Evolutionary conservation across 2,113 vertebrate genomes (phyloP).

Genomic region (Poeciliopsis turrubarensis): DNA sequence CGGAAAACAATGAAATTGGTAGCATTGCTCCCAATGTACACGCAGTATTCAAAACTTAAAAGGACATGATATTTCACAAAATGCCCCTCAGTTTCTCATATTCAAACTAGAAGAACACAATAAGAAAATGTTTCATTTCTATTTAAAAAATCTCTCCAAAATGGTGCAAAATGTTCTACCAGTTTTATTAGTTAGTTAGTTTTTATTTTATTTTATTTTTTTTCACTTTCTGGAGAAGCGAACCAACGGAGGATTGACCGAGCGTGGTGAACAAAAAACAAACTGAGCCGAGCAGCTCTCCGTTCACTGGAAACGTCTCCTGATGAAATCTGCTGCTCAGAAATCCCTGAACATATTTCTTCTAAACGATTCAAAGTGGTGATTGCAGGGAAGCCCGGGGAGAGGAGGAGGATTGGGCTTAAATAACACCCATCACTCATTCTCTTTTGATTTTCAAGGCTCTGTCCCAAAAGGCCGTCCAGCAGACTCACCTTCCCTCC

Average conservation of each 20-base stretch:
- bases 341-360: conserved; percentile 55
- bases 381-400: conserved; percentile 52
- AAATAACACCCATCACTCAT: conserved; percentile 73
- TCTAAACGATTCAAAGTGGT: conserved; percentile 64
- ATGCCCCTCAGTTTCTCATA: background rate
- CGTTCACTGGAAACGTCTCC: conserved; percentile 25
- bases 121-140: background rate
- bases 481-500: conserved; percentile 12
- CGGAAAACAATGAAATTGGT: too few species aligned
- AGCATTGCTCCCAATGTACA: too few species aligned
- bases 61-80: background rate
- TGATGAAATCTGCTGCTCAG: conserved; percentile 44
- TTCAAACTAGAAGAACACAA: background rate
- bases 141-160: background rate
- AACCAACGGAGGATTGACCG: conserved; percentile 35
- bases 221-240: conserved; percentile 26
- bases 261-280: conserved; percentile 37
- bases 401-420: conserved; percentile 34
- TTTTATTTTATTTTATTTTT: too few species aligned
- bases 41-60: too few species aligned
- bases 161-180: background rate
- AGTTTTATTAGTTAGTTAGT: background rate
- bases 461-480: conserved; percentile 48
- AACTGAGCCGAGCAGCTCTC: conserved; percentile 56
- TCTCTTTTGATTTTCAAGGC: conserved; percentile 58